These are phyloP conservation scores for Cheilosia soror DNA, from an alignment of 2,888 invertebrate species.

Conservation along the genomic window DNA sequence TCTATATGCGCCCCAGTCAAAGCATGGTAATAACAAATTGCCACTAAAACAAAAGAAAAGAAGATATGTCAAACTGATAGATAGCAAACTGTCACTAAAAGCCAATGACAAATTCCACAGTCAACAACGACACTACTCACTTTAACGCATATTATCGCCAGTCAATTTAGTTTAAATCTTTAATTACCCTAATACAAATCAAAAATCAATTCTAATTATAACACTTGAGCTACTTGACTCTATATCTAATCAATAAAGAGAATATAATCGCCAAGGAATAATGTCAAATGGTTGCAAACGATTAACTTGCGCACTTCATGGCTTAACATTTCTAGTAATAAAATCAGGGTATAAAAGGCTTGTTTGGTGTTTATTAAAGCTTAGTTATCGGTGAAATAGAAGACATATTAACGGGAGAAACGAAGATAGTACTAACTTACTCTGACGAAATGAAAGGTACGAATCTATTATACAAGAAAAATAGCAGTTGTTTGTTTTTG, in stretches of 20 bases:
- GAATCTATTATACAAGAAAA: neutral
- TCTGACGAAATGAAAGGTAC: slow-evolving; percentile 48
- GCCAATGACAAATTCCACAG: neutral
- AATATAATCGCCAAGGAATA: neutral
- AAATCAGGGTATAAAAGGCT: slow-evolving; percentile 49
- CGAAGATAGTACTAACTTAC: neutral
- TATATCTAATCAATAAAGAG: slow-evolving; percentile 53
- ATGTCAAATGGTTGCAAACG: neutral
- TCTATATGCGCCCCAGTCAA: neutral
- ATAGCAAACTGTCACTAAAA: neutral
- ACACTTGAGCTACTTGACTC: slow-evolving; percentile 3
- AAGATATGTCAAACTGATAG: neutral
- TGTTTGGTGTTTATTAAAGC: neutral
- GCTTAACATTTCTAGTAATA: neutral
- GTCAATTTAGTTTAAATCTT: neutral
- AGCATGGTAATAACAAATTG: slow-evolving; percentile 4
- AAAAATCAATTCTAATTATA: slow-evolving; percentile 7
- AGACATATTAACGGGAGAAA: neutral
- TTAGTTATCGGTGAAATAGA: slow-evolving; percentile 49
- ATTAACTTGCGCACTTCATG: slow-evolving; percentile 2
- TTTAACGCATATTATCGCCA: neutral
- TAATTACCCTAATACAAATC: slow-evolving; percentile 8
- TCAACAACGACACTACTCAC: neutral
- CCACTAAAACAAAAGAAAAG: neutral
- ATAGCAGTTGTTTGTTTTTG: neutral